Evolutionary conservation across 2,113 vertebrate genomes (phyloP).

Genomic region (Gracilinanus agilis): DNA sequence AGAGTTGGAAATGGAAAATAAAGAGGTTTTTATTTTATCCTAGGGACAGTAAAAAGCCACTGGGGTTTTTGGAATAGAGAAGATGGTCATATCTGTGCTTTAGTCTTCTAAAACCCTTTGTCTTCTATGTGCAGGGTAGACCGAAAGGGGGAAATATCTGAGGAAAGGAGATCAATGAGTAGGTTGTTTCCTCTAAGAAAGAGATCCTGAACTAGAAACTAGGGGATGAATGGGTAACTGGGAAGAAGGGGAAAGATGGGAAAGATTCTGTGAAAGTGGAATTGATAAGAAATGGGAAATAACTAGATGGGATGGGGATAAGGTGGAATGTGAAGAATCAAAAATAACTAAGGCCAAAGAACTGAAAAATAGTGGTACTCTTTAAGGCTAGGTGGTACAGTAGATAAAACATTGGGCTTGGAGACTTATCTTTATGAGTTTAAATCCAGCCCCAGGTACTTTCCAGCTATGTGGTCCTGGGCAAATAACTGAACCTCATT

Average conservation of each 20-base stretch:
- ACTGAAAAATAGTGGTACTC: neutral
- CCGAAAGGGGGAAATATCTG: neutral
- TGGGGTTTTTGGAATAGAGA: neutral
- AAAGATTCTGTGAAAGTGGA: neutral
- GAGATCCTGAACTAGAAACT: neutral
- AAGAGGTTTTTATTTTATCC: neutral
- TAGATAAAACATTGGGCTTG: too few species aligned
- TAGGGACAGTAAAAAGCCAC: neutral
- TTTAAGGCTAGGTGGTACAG: neutral
- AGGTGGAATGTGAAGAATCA: neutral
- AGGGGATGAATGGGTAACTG: too few species aligned
- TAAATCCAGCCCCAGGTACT: too few species aligned
- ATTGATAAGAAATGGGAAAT: neutral
- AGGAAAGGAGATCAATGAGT: neutral
- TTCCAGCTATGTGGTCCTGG: too few species aligned
- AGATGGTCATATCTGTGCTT: neutral
- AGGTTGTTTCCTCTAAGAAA: neutral
- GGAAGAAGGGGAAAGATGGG: neutral
- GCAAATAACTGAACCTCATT: too few species aligned
- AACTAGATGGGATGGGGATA: neutral
- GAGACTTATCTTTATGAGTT: too few species aligned
- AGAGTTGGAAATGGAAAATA: neutral
- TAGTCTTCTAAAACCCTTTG: neutral
- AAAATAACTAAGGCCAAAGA: neutral
- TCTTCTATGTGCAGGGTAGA: neutral